Conservation (phyloP, 1,140 invertebrate species). For the Archivesica marissinica region DNA sequence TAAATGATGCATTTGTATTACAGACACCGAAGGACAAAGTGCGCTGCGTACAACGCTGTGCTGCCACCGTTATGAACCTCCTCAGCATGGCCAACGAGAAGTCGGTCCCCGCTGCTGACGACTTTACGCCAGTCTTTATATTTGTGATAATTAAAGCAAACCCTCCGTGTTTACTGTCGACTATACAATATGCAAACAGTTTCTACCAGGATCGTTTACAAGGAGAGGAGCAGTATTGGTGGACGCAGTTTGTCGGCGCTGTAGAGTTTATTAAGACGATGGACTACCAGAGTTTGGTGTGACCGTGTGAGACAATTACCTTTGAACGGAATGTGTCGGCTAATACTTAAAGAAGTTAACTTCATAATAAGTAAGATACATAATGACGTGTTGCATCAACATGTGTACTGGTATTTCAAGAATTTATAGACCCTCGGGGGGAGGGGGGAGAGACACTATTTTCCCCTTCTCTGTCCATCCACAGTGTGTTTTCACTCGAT, state of each 20-base stretch:
- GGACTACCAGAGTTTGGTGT: constrained; percentile 89
- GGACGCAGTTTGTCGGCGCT: constrained; percentile 98
- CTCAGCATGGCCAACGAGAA: constrained; percentile 91
- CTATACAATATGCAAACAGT: constrained; percentile 97
- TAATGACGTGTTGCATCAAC: no score
- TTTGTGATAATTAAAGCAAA: constrained; percentile 98
- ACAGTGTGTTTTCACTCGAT: no score
- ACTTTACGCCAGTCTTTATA: constrained; percentile 98
- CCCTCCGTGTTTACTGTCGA: constrained; percentile 97
- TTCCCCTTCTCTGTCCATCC: no score
- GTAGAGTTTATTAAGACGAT: constrained; percentile 99
- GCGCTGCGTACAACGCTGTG: constrained; percentile 93
- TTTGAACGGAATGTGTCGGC: no score
- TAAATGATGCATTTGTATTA: no score
- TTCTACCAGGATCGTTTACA: constrained; percentile 93
- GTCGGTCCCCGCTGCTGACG: constrained; percentile 96
- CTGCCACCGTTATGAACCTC: constrained; percentile 95
- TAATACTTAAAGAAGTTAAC: no score
- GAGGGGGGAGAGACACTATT: no score
- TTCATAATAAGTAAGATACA: no score
- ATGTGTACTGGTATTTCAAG: no score
- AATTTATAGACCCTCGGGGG: no score
- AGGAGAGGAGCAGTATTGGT: constrained; percentile 98
- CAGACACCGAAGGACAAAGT: constrained; percentile 96
- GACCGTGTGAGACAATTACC: not conserved